phyloP scores from a whole-genome alignment of 2,113 vertebrate species.

The Ciconia maguari region DNA sequence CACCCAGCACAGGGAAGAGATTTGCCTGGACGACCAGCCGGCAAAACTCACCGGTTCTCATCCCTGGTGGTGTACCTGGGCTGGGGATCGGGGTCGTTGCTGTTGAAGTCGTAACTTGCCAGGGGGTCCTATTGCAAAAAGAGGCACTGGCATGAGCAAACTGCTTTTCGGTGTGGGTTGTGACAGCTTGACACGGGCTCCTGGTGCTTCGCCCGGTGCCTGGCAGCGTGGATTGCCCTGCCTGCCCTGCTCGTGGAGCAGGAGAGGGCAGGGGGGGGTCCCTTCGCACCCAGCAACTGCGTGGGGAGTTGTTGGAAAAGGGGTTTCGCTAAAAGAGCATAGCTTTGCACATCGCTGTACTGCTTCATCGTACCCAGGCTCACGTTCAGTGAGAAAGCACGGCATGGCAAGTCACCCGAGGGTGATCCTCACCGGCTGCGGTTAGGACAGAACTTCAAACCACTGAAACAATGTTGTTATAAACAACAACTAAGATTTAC shows the following conservation, averaged over 20 bases:
- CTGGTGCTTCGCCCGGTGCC: background rate
- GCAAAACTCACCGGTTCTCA: slow-evolving; percentile 72
- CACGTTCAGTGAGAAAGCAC: background rate
- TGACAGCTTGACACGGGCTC: background rate
- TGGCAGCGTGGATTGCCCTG: fast-evolving
- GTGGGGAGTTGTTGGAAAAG: fast-evolving
- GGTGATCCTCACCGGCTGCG: fast-evolving
- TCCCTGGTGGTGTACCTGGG: slow-evolving; percentile 56
- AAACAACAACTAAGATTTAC: background rate
- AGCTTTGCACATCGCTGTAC: fast-evolving
- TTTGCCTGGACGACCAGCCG: no score
- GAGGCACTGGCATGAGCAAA: fast-evolving
- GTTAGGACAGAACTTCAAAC: background rate
- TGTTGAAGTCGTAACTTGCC: slow-evolving; percentile 79
- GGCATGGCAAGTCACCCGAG: fast-evolving
- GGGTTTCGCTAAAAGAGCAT: fast-evolving
- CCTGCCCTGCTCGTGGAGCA: background rate
- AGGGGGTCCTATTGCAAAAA: slow-evolving; percentile 68
- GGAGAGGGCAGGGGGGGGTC: background rate
- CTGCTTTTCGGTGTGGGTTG: fast-evolving
- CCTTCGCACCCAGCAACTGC: fast-evolving
- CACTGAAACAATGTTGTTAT: fast-evolving
- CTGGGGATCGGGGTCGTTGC: slow-evolving; percentile 78
- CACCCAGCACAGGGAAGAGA: background rate
- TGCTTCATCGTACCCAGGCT: background rate